A percentile compares a stretch with the other conserved stretches of the same genome.
Conservation (phyloP, 1,140 invertebrate genomes). For the Linepithema humile region DNA sequence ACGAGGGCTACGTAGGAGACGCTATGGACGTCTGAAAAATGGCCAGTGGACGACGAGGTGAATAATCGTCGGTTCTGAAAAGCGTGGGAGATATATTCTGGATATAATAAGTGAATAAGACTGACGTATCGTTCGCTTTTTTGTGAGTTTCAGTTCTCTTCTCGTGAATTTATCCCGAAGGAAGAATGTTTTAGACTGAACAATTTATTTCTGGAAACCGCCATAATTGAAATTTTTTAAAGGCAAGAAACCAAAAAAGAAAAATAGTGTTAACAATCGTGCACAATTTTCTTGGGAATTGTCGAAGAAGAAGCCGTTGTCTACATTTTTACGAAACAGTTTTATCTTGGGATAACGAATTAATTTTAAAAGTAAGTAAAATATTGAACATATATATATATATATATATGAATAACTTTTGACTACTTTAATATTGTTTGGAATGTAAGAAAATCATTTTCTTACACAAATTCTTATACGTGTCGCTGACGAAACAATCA, state of each 20-base stretch:
- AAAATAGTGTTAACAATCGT: not conserved
- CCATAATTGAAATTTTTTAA: not conserved
- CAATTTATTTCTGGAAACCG: not conserved
- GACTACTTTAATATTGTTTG: not conserved
- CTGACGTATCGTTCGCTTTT: not conserved
- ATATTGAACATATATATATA: not conserved
- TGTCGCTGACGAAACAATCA: not conserved
- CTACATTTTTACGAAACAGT: not conserved
- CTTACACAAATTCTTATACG: not conserved
- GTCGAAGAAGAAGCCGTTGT: not conserved
- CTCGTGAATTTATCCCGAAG: not conserved
- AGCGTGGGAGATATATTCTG: not conserved
- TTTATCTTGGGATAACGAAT: not conserved
- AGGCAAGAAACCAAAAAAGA: not conserved
- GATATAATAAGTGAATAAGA: not conserved
- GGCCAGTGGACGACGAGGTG: not conserved
- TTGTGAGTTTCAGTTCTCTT: not conserved
- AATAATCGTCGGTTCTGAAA: not conserved
- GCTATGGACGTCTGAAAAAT: conserved; percentile 84
- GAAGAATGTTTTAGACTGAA: not conserved
- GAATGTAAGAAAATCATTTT: not conserved
- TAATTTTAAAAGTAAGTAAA: not conserved
- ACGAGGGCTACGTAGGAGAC: conserved; percentile 94
- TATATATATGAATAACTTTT: not conserved
- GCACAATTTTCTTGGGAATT: not conserved